A percentile compares a stretch with the other conserved stretches of the same genome.
Evolutionary conservation across 2,888 invertebrate genomes (phyloP).

Genomic region (Acrobasis repandana): DNA sequence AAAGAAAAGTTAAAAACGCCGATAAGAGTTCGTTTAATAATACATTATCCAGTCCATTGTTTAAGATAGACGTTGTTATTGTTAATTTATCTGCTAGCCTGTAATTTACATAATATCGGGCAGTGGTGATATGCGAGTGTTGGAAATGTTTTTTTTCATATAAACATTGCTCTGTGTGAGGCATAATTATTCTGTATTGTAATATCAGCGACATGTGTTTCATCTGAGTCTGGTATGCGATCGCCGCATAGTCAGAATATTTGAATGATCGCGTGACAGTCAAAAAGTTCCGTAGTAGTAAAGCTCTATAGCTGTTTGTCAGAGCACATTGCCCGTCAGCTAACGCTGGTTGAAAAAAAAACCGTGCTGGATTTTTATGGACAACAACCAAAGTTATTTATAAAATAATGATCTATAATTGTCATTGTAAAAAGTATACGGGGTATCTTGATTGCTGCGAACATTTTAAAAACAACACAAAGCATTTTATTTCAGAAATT

Average conservation of each 20-base stretch:
- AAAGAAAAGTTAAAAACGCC: constrained; percentile 24
- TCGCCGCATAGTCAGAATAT: not conserved
- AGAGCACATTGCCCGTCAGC: too few species aligned
- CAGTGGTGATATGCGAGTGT: constrained; percentile 2
- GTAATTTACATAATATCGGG: constrained; percentile 8
- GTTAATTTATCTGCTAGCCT: constrained; percentile 13
- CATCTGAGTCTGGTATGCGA: not conserved
- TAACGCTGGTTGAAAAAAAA: too few species aligned
- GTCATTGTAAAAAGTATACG: too few species aligned
- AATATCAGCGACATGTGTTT: not conserved
- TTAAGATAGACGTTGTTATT: constrained; percentile 12
- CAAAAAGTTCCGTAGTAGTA: too few species aligned
- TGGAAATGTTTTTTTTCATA: not conserved
- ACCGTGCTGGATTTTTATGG: too few species aligned
- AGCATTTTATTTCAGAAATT: too few species aligned
- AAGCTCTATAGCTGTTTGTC: too few species aligned
- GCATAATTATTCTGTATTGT: not conserved
- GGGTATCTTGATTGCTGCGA: too few species aligned
- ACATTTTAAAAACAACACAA: too few species aligned
- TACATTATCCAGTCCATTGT: constrained; percentile 20
- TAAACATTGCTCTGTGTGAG: constrained; percentile 11
- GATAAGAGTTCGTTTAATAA: constrained; percentile 10
- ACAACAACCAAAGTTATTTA: too few species aligned
- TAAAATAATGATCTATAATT: too few species aligned
- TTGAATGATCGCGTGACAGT: not conserved